Conservation (phyloP, 2,888 invertebrate genomes). For the Adela reaumurella region DNA sequence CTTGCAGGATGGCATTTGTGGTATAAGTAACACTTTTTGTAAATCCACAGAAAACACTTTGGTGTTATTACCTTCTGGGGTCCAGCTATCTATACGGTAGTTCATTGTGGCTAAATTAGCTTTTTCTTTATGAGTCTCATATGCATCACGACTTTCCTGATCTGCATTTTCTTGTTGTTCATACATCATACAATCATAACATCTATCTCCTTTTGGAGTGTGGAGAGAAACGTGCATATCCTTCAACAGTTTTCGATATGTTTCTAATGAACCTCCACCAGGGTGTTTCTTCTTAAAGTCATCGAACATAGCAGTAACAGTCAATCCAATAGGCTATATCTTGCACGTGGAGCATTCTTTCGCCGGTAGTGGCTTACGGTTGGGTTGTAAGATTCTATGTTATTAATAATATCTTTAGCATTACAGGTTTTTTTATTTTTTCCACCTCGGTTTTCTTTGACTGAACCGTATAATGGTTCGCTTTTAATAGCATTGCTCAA, state of each 20-base stretch:
- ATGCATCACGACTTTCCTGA: conserved; percentile 5
- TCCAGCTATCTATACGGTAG: not conserved
- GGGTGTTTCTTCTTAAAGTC: conserved; percentile 5
- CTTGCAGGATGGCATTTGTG: conserved; percentile 10
- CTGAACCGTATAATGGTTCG: conserved; percentile 6
- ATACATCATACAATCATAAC: conserved; percentile 3
- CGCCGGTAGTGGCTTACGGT: conserved; percentile 7
- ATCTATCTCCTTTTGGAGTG: conserved; percentile 7
- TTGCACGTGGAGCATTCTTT: conserved; percentile 6
- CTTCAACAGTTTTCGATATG: conserved; percentile 7
- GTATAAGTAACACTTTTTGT: conserved; percentile 3
- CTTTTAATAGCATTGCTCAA: conserved; percentile 7
- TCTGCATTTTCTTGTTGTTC: conserved; percentile 7
- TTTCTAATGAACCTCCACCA: conserved; percentile 3
- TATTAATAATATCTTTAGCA: conserved; percentile 4
- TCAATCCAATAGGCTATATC: conserved; percentile 3
- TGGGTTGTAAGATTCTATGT: conserved; percentile 6
- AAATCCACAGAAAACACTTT: not conserved
- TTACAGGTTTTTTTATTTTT: not conserved
- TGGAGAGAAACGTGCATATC: conserved; percentile 8
- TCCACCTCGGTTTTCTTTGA: conserved; percentile 8
- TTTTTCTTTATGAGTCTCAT: conserved; percentile 6
- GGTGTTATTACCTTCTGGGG: not conserved
- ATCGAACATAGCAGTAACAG: conserved; percentile 4
- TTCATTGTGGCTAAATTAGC: conserved; percentile 6